A percentile compares a stretch with the other conserved stretches of the same genome.
These are phyloP conservation scores for Nibea coibor DNA, from an alignment of 2,113 vertebrate genomes.

Conservation along the genomic window DNA sequence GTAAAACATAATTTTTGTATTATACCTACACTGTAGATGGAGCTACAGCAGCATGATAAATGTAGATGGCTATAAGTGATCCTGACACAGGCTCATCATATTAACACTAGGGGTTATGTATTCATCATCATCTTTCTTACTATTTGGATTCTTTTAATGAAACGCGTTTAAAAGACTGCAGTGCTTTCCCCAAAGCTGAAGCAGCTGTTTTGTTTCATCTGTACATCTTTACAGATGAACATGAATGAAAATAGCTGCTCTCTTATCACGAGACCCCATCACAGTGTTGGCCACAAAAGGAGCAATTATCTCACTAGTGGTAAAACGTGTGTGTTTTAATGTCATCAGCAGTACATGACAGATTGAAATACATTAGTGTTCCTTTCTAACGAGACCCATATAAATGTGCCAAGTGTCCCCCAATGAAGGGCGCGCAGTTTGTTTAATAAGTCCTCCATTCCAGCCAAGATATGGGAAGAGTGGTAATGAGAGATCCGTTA, in stretches of 20 bases:
- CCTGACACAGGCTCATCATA: too few species aligned
- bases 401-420: slow-evolving; percentile 26
- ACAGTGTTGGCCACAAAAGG: slow-evolving; percentile 5
- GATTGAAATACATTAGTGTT: slow-evolving; percentile 16
- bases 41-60: not conserved
- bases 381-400: not conserved
- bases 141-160: not conserved
- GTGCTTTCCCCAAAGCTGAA: not conserved
- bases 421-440: slow-evolving; percentile 38
- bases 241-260: not conserved
- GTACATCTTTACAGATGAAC: not conserved
- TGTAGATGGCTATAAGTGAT: not conserved
- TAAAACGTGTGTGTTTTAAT: slow-evolving; percentile 14
- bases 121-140: not conserved
- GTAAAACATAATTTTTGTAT: not conserved
- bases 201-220: not conserved
- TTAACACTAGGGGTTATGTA: too few species aligned
- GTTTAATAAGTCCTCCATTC: slow-evolving; percentile 55
- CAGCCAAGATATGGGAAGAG: slow-evolving; percentile 52
- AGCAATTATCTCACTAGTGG: not conserved
- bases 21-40: slow-evolving; percentile 2
- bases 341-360: not conserved
- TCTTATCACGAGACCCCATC: not conserved
- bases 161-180: not conserved
- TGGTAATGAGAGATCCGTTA: slow-evolving; percentile 78